These are phyloP conservation scores for Hemibagrus guttatus DNA, from an alignment of 2,797 vertebrate genomes.

Conservation along the genomic window DNA sequence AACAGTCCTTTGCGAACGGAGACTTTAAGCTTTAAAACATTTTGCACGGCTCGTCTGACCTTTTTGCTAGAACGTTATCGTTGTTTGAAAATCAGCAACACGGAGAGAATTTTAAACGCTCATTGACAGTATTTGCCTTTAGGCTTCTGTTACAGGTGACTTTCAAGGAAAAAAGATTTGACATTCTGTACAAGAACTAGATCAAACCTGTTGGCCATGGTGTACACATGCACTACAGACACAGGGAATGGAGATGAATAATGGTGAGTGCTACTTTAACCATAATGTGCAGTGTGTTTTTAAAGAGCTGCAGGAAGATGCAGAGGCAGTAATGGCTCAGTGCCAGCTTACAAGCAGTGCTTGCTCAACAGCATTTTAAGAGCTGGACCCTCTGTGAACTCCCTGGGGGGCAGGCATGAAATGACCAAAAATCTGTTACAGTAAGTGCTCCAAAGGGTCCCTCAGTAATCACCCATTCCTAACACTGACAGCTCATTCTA, in stretches of 20 bases:
- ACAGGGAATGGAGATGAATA: neutral
- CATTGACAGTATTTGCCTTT: neutral
- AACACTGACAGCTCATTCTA: neutral
- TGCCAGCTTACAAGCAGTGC: neutral
- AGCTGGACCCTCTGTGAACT: slow-evolving; percentile 24
- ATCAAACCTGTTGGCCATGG: neutral
- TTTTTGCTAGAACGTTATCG: neutral
- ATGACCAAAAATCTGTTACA: neutral
- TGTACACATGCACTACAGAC: neutral
- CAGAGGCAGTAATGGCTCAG: neutral
- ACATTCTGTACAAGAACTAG: neutral
- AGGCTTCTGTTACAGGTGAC: neutral
- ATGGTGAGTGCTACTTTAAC: neutral
- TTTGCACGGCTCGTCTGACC: neutral
- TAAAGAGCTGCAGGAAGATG: neutral
- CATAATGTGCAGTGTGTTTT: neutral
- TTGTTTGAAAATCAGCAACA: neutral
- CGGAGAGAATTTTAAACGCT: neutral
- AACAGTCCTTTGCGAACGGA: neutral
- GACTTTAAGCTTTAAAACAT: neutral
- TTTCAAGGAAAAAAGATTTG: neutral
- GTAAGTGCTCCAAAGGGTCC: slow-evolving; percentile 3
- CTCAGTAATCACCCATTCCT: neutral
- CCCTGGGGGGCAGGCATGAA: neutral
- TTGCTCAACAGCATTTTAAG: slow-evolving; percentile 16